Evolutionary conservation across 2,113 vertebrate species (phyloP).

Genomic region (Okapia johnstoni): DNA sequence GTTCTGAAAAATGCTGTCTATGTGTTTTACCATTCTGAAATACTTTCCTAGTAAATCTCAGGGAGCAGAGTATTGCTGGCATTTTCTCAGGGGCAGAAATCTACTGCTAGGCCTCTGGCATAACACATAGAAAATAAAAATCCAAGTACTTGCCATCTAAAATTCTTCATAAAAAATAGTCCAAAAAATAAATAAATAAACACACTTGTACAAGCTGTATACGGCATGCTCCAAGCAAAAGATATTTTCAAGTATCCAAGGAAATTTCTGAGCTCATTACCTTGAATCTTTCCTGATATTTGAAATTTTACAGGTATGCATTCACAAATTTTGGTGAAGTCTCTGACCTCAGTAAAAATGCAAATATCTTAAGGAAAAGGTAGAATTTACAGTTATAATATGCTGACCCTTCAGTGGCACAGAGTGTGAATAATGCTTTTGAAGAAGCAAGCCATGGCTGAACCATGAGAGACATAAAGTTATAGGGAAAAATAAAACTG

Average conservation of each 20-base stretch:
- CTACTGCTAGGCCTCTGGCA: background rate
- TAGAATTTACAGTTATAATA: background rate
- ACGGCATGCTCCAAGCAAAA: background rate
- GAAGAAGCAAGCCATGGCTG: background rate
- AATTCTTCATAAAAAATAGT: background rate
- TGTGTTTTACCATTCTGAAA: conserved; percentile 11
- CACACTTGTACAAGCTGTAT: background rate
- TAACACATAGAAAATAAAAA: background rate
- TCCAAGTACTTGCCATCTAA: background rate
- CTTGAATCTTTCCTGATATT: background rate
- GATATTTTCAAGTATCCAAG: background rate
- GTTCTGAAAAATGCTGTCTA: conserved; percentile 20
- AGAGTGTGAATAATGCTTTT: background rate
- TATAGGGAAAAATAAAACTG: background rate
- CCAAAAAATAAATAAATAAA: background rate
- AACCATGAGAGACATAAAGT: background rate
- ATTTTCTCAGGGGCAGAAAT: background rate
- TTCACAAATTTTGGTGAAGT: background rate
- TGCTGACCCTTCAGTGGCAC: background rate
- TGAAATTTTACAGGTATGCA: background rate
- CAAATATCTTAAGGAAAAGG: background rate
- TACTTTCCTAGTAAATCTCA: conserved; percentile 30
- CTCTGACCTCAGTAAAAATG: background rate
- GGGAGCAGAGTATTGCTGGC: background rate
- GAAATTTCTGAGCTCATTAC: background rate